phyloP scores from a whole-genome alignment of 1,140 invertebrate species.

The Drosophila azteca region DNA sequence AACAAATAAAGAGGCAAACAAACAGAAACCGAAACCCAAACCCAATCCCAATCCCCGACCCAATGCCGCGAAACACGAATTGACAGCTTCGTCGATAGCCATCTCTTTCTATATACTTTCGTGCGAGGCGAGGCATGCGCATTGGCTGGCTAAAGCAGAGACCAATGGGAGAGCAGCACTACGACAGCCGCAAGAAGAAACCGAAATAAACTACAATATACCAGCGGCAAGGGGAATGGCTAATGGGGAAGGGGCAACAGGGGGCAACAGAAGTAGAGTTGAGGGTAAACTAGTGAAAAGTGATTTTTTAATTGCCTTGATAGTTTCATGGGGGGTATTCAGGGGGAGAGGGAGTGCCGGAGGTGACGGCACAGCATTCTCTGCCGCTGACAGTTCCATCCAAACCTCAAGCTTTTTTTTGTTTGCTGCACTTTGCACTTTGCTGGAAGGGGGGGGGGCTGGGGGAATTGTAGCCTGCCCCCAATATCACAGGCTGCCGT shows the following conservation, averaged over 20 bases:
- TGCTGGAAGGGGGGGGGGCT: background rate
- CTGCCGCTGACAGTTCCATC: constrained; percentile 60
- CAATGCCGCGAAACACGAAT: constrained; percentile 13
- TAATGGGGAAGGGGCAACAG: background rate
- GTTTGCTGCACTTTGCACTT: constrained; percentile 52
- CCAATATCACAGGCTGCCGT: constrained; percentile 35
- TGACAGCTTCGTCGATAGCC: constrained; percentile 46
- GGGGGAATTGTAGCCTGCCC: constrained; percentile 24
- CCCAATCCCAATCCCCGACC: too few relatives aligned
- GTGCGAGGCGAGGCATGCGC: constrained; percentile 66
- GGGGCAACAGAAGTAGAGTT: constrained; percentile 1
- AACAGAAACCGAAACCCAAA: constrained; percentile 42
- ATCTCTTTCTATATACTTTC: constrained; percentile 21
- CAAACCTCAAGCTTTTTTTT: constrained; percentile 29
- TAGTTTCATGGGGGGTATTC: constrained; percentile 49
- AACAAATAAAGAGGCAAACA: constrained; percentile 55
- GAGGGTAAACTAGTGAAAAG: constrained; percentile 68
- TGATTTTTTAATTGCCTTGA: constrained; percentile 79
- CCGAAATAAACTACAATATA: constrained; percentile 12
- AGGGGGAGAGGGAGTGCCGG: constrained; percentile 1
- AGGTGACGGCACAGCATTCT: background rate
- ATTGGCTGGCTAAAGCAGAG: constrained; percentile 45
- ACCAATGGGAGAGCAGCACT: constrained; percentile 43
- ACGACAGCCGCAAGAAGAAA: background rate
- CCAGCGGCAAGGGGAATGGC: background rate